Evolutionary conservation across 2,888 invertebrate species (phyloP), one percentile per base, ranked within the genome.

Genomic region (Cheilosia urbana): DNA sequence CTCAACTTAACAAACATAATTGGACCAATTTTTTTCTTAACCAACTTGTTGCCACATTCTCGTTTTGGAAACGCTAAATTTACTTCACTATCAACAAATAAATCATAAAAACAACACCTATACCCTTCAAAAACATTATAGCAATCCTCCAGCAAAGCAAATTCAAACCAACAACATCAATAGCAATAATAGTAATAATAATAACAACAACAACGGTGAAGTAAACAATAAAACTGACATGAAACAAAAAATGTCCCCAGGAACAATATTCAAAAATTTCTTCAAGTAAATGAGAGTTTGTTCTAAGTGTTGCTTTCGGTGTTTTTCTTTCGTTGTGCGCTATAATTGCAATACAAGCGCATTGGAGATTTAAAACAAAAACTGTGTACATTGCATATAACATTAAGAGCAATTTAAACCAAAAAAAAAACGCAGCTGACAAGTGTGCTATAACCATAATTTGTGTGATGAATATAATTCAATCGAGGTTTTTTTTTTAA

Each of bases 231-330:
- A 88, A 79, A 85, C 82, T 76, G 89, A 88, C 65, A 88, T 93
- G 87, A 90, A 90, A 72, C 95, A 95, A 90, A 96, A 96, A 93
- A 95, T 97, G 91, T 96, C 97, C 90, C 95, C 96, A 79, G 96
- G 96, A 92, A 96, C 96, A 94, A 97, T 97, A 94, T 97, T 98
- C 95, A 97, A 97, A 95, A 97, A 97, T 94, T 97, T 97, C 94
- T 97, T 98, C 96, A 98, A 98, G 98, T 98, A 97, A 95, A 94
- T 93, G 93, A 79, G 42, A 65, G 53, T 51, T 55, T 45, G 24
- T 51, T 63, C 19, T 76, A 45, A 72, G 63, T 68, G 76, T 77
- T 58, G 71, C 53, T 72, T 69, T 17, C 7, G 47, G 9, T 47
- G 19, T 63, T 58, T 49, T 69, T 60, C 69, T 11, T 51, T 53